Evolutionary conservation across 1,140 invertebrate species (phyloP).

Genomic region (Drosophila teissieri): DNA sequence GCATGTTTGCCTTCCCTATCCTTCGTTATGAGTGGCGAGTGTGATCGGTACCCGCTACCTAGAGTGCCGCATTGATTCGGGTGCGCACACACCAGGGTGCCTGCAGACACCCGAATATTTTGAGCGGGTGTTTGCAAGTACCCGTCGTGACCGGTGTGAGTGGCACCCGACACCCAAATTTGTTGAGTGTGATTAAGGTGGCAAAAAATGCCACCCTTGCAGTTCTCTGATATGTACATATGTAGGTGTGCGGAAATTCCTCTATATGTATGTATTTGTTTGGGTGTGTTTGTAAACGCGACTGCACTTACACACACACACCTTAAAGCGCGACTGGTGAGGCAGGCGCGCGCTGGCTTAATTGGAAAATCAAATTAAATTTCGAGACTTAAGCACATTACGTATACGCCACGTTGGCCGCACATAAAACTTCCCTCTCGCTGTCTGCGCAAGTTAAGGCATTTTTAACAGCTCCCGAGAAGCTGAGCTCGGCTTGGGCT

Average conservation of each 20-base stretch:
- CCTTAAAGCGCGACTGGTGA: slow-evolving; percentile 35
- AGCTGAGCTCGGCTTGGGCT: background rate
- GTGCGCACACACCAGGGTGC: too few species aligned
- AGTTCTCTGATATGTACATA: too few species aligned
- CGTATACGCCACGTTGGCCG: slow-evolving; percentile 52
- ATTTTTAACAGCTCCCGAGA: slow-evolving; percentile 37
- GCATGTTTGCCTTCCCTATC: too few species aligned
- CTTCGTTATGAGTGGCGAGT: too few species aligned
- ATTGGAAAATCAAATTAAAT: slow-evolving; percentile 69
- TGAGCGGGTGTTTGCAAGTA: too few species aligned
- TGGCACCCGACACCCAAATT: too few species aligned
- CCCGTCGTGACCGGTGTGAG: too few species aligned
- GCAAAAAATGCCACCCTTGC: too few species aligned
- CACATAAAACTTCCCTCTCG: slow-evolving; percentile 43
- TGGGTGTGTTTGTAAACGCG: background rate
- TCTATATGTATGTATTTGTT: background rate
- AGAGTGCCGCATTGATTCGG: too few species aligned
- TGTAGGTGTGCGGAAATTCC: background rate
- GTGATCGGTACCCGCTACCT: too few species aligned
- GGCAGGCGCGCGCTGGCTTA: slow-evolving; percentile 31
- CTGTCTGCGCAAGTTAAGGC: slow-evolving; percentile 30
- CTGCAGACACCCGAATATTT: too few species aligned
- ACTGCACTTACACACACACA: slow-evolving; percentile 39
- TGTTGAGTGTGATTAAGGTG: too few species aligned
- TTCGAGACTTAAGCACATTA: slow-evolving; percentile 63